Percentiles rank a stretch among this genome's conserved stretches.
Conservation (phyloP, 2,797 vertebrate species). For the Salarias fasciatus region DNA sequence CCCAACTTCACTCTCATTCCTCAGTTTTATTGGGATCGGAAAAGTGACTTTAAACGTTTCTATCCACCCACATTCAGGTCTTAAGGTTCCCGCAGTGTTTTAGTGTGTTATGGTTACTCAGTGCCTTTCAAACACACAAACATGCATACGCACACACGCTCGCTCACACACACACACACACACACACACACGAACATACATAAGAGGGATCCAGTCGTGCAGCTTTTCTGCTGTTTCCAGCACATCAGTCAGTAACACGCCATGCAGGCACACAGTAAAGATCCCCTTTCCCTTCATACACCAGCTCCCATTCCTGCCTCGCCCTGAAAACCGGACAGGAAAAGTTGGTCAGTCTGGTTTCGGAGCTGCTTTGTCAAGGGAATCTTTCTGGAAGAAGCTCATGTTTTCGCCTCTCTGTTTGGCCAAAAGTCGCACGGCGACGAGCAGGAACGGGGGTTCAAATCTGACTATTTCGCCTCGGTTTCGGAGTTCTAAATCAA, state of each 20-base stretch:
- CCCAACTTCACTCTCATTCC: conserved; percentile 37
- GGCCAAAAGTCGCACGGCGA: conserved; percentile 8
- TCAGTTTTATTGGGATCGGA: conserved; percentile 59
- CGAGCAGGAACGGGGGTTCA: background rate
- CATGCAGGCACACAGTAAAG: conserved; percentile 40
- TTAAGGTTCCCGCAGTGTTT: conserved; percentile 36
- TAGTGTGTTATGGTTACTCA: conserved; percentile 36
- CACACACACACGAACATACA: conserved; percentile 2
- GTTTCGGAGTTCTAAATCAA: conserved; percentile 30
- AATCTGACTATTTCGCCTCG: conserved; percentile 8
- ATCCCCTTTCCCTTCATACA: conserved; percentile 40
- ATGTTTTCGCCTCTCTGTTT: conserved; percentile 4
- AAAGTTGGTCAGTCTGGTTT: conserved; percentile 10
- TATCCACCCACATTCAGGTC: conserved; percentile 64
- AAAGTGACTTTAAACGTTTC: conserved; percentile 71
- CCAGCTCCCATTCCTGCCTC: conserved; percentile 10
- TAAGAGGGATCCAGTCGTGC: conserved; percentile 45
- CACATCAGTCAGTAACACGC: conserved; percentile 46
- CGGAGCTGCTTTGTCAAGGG: conserved; percentile 23
- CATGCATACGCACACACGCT: background rate
- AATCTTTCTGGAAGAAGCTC: conserved; percentile 12
- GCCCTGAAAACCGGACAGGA: conserved; percentile 18
- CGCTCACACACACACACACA: too few relatives aligned
- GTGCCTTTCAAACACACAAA: conserved; percentile 40
- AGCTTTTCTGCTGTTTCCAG: conserved; percentile 36